Conservation (phyloP, 2,888 invertebrate species). For the Sialis lutaria region DNA sequence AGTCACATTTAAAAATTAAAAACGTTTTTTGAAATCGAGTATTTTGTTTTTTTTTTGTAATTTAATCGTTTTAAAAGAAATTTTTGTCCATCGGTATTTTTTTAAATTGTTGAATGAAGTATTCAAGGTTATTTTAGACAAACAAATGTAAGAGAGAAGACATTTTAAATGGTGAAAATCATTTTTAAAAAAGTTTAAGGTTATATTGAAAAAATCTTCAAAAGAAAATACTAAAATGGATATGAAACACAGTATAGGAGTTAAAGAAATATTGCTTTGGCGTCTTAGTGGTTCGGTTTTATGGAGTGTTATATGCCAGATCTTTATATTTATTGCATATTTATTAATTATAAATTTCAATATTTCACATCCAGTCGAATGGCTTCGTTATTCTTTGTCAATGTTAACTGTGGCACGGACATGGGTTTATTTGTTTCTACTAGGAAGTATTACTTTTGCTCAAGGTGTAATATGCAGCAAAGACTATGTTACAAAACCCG, state of each 20-base stretch:
- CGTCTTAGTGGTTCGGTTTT: slow-evolving; percentile 32
- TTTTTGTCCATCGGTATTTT: no score
- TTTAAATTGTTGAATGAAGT: no score
- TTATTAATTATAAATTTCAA: slow-evolving; percentile 39
- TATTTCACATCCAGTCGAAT: slow-evolving; percentile 41
- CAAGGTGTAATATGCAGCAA: slow-evolving; percentile 58
- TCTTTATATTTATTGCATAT: slow-evolving; percentile 19
- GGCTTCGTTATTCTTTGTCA: slow-evolving; percentile 41
- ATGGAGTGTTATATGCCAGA: slow-evolving; percentile 21
- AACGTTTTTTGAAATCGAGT: no score
- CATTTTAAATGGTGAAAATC: no score
- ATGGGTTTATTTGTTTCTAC: slow-evolving; percentile 44
- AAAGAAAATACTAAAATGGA: neutral
- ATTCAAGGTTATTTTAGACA: no score
- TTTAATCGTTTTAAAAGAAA: no score
- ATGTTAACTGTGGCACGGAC: slow-evolving; percentile 43
- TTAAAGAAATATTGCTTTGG: slow-evolving; percentile 36
- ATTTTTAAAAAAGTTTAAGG: no score
- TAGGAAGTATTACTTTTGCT: slow-evolving; percentile 42
- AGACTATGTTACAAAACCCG: slow-evolving; percentile 41
- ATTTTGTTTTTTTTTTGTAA: no score
- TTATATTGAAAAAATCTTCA: no score
- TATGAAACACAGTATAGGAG: slow-evolving; percentile 22
- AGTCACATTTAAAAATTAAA: no score
- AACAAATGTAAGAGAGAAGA: no score